phyloP scores from a whole-genome alignment of 2,113 vertebrate species.

The Natator depressus region DNA sequence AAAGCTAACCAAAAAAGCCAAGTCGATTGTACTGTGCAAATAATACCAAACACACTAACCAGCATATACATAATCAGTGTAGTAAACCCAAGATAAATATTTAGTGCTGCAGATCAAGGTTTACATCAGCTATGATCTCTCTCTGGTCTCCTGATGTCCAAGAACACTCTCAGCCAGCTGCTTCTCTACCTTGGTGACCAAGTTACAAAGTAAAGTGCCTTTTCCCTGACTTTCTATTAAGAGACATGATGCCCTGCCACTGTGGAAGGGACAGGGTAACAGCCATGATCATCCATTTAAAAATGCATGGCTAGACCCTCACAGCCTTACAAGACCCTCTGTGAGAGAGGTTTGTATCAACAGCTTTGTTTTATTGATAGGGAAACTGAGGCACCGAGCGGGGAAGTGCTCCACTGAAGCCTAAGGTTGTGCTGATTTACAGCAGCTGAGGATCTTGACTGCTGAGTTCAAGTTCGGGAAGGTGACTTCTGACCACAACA shows the following conservation, averaged over 20 bases:
- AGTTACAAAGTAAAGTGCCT: neutral
- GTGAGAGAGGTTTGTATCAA: too few species aligned
- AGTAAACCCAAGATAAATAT: neutral
- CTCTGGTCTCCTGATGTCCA: neutral
- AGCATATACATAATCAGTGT: neutral
- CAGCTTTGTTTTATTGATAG: too few species aligned
- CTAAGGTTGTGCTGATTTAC: neutral
- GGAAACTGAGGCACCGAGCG: too few species aligned
- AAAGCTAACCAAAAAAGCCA: neutral
- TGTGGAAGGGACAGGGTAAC: neutral
- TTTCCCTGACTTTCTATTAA: rapidly evolving
- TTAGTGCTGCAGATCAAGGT: neutral
- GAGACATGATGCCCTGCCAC: rapidly evolving
- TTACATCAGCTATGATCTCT: neutral
- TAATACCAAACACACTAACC: neutral
- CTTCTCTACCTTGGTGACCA: neutral
- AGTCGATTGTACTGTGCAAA: neutral
- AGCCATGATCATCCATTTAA: neutral
- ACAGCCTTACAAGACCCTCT: too few species aligned
- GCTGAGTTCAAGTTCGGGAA: neutral
- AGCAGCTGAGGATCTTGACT: neutral
- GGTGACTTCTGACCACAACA: neutral
- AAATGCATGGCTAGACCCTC: neutral
- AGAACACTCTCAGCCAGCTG: rapidly evolving
- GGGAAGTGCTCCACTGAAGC: neutral